A percentile compares a stretch with the other conserved stretches of the same genome.
These are phyloP conservation scores for Trichogramma dendrolimi DNA, from an alignment of 2,888 invertebrate genomes.

Conservation along the genomic window DNA sequence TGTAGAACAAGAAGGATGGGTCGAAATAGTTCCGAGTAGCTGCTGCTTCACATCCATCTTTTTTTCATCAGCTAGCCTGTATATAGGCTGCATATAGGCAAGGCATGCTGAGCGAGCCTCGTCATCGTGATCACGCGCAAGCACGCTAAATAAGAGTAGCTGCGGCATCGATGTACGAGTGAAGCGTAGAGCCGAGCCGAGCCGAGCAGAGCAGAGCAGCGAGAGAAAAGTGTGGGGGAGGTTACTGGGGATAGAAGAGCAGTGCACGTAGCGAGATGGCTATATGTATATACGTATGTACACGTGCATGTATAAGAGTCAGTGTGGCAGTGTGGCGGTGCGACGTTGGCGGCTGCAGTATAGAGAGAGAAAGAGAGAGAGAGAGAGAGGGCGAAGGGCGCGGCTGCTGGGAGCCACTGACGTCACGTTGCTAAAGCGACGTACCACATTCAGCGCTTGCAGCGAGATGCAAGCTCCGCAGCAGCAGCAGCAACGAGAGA, in stretches of 20 bases:
- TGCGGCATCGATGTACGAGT: no score
- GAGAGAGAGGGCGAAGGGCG: slow-evolving; percentile 18
- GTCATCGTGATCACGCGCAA: no score
- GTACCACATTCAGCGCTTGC: slow-evolving; percentile 46
- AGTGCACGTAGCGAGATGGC: slow-evolving; percentile 11
- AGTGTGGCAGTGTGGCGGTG: background rate
- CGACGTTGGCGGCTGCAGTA: slow-evolving; percentile 14
- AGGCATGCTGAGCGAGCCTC: no score
- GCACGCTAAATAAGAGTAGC: no score
- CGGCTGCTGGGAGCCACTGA: slow-evolving; percentile 39
- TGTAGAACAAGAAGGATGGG: no score
- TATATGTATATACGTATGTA: no score
- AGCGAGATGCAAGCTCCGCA: slow-evolving; percentile 44
- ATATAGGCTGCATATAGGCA: no score
- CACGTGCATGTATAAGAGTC: no score
- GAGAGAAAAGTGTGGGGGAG: slow-evolving; percentile 2
- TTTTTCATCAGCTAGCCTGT: no score
- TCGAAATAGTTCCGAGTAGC: no score
- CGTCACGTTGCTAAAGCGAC: slow-evolving; percentile 54
- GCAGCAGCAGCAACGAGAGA: slow-evolving; percentile 36
- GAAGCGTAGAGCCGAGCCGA: background rate
- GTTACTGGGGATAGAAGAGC: slow-evolving; percentile 1
- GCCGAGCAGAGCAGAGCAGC: background rate
- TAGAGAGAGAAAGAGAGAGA: slow-evolving; percentile 21
- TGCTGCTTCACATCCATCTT: no score